Conservation (phyloP, 92 coral and sea anemone genomes). For the Meandrina meandrites region DNA sequence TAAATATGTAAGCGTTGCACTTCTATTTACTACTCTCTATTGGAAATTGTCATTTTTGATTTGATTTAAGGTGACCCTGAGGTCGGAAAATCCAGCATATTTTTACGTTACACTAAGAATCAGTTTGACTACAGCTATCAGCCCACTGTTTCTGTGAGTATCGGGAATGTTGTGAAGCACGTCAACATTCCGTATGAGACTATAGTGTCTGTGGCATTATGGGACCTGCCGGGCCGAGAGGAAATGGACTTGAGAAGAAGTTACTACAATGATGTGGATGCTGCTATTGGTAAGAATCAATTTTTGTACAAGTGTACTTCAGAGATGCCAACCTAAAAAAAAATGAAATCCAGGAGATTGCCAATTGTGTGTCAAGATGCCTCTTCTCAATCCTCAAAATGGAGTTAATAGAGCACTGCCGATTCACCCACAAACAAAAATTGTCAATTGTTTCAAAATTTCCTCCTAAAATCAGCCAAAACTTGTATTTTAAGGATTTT, state of each 20-base stretch:
- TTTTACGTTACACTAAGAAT: constrained; percentile 93
- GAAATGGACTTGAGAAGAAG: constrained; percentile 98
- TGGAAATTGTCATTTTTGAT: not conserved
- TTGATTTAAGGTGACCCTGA: constrained; percentile 86
- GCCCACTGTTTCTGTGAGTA: constrained; percentile 92
- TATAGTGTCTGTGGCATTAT: constrained; percentile 90
- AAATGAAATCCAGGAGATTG: too few species aligned
- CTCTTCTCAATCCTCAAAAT: too few species aligned
- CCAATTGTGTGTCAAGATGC: too few species aligned
- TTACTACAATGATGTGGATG: constrained; percentile 99
- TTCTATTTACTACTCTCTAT: not conserved
- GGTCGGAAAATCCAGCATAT: constrained; percentile 93
- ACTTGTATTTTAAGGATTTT: too few species aligned
- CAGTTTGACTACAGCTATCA: constrained; percentile 99
- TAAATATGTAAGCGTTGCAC: not conserved
- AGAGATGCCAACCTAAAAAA: too few species aligned
- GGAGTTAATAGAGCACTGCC: too few species aligned
- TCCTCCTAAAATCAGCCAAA: too few species aligned
- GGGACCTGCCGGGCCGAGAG: constrained; percentile 99
- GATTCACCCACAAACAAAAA: too few species aligned
- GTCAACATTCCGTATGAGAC: constrained; percentile 97
- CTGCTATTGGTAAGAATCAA: constrained; percentile 84
- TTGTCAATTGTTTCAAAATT: too few species aligned
- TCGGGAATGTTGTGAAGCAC: constrained; percentile 93
- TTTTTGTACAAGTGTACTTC: not conserved